Percentiles rank a stretch among this genome's conserved stretches.
Conservation (phyloP, 2,797 vertebrate species). For the Melanotaenia pygmaea region DNA sequence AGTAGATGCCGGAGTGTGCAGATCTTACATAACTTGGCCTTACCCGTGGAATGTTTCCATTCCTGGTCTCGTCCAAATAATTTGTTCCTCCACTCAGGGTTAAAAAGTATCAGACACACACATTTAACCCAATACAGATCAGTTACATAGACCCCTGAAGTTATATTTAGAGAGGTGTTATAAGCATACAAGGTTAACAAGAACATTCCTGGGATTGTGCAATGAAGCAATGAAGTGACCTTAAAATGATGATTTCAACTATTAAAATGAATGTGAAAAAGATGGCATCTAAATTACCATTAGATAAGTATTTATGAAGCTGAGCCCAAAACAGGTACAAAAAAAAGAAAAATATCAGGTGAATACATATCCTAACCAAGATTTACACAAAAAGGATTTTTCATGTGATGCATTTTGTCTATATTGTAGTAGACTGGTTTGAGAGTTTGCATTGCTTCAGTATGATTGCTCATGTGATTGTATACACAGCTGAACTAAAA, state of each 20-base stretch:
- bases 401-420: too few relatives aligned
- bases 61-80: constrained; percentile 66
- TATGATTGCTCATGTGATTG: too few relatives aligned
- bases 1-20: constrained; percentile 59
- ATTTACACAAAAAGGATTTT: too few relatives aligned
- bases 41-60: constrained; percentile 74
- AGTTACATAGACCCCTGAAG: constrained; percentile 40
- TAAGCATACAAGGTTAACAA: constrained; percentile 30
- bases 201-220: constrained; percentile 36
- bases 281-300: not conserved
- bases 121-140: constrained; percentile 56
- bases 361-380: too few relatives aligned
- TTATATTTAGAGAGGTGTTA: constrained; percentile 68
- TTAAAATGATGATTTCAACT: not conserved
- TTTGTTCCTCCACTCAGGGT: constrained; percentile 62
- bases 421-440: too few relatives aligned
- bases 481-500: too few relatives aligned
- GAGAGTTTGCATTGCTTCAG: too few relatives aligned
- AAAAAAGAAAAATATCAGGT: not conserved
- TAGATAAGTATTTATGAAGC: not conserved
- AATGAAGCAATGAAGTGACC: constrained; percentile 1
- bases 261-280: constrained; percentile 9
- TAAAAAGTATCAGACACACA: constrained; percentile 66
- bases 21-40: constrained; percentile 74
- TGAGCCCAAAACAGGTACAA: not conserved